Evolutionary conservation across 2,797 vertebrate species (phyloP).

Genomic region (Euphonia xanthogaster): DNA sequence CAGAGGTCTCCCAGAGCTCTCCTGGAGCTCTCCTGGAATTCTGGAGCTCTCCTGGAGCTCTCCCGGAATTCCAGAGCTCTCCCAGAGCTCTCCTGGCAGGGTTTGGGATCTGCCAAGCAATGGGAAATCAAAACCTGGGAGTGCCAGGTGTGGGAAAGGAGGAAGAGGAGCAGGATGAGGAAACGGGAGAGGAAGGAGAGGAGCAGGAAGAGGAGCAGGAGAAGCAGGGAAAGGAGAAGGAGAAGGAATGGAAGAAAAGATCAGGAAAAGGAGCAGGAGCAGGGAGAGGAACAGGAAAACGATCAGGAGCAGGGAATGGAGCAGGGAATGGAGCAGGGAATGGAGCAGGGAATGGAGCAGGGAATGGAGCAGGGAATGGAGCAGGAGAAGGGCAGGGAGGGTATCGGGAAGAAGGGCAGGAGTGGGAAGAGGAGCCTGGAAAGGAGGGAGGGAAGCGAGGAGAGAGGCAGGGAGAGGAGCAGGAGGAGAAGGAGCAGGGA

Average conservation of each 20-base stretch:
- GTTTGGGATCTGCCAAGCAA: not conserved
- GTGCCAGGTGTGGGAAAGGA: not conserved
- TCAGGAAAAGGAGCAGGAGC: not conserved
- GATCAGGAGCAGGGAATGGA: not conserved
- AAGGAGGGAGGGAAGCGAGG: no score
- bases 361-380: not conserved
- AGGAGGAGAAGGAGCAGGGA: not conserved
- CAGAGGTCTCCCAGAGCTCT: no score
- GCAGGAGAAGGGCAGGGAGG: no score
- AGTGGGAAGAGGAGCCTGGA: no score
- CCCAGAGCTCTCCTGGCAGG: not conserved
- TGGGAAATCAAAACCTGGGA: not conserved
- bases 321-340: not conserved
- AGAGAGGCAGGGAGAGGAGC: no score
- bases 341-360: not conserved
- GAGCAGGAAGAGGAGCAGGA: not conserved
- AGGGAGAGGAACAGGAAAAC: not conserved
- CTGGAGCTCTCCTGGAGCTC: not conserved
- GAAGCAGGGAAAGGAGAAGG: not conserved
- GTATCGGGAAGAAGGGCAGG: no score
- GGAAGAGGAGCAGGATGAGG: not conserved
- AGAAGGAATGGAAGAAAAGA: not conserved
- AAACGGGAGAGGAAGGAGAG: not conserved
- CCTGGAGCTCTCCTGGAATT: not conserved
- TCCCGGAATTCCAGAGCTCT: not conserved